Percentiles rank a stretch among this genome's conserved stretches.
Evolutionary conservation across 2,113 vertebrate genomes (phyloP).

Genomic region (Amblyornis subalaris): DNA sequence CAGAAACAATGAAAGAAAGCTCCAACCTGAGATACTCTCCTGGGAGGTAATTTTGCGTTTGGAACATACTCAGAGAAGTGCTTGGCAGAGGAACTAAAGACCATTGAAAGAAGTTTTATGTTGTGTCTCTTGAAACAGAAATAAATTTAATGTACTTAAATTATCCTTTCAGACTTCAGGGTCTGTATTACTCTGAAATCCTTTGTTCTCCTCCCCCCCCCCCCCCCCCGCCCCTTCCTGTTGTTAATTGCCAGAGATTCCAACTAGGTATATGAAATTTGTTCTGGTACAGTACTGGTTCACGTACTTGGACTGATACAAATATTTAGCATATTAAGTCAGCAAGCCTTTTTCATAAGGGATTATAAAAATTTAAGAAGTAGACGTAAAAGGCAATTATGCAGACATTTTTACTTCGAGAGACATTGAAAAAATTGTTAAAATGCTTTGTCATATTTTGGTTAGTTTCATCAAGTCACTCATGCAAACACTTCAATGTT

Average conservation of each 20-base stretch:
- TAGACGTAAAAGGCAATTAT: neutral
- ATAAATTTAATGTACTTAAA: constrained; percentile 32
- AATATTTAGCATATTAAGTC: neutral
- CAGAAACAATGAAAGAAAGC: neutral
- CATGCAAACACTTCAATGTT: rapidly evolving
- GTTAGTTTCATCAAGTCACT: neutral
- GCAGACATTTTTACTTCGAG: neutral
- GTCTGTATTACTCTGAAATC: neutral
- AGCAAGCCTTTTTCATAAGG: neutral
- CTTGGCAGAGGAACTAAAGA: constrained; percentile 41
- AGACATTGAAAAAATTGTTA: neutral
- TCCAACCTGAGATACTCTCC: constrained; percentile 31
- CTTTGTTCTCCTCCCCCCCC: too few species aligned
- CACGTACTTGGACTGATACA: neutral
- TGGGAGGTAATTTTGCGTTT: constrained; percentile 34
- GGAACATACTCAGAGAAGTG: constrained; percentile 6
- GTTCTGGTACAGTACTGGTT: neutral
- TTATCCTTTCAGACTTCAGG: neutral
- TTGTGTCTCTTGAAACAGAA: constrained; percentile 42
- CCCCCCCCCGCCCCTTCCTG: too few species aligned
- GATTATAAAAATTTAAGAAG: neutral
- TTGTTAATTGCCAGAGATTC: neutral
- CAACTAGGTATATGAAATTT: neutral
- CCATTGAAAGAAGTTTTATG: constrained; percentile 25
- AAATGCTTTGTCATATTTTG: neutral